Evolutionary conservation across 2,888 invertebrate genomes (phyloP), one percentile per base, ranked within the genome.

Genomic region (Rotaria magnacalcarata): DNA sequence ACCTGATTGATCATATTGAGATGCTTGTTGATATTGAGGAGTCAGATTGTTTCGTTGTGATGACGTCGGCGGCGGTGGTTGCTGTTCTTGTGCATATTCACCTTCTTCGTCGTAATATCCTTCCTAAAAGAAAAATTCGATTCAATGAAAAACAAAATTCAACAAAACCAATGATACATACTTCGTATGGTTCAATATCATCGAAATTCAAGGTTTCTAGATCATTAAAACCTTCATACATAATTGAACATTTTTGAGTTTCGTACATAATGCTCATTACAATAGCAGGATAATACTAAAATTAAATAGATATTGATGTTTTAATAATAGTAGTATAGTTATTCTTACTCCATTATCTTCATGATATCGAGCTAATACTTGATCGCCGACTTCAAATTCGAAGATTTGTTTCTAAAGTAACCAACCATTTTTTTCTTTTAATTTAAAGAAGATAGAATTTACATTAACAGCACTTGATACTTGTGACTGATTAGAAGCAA

Each of bases 281-380:
- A 47, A 75, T 24, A 41, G 75, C 75, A 21, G 75, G 75, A 75
- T 75, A 75, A 24, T 75, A 75, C 75, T 75, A 75, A 41, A 43
- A 43, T 74, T 16, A 1, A 4, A 16, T 14, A 74, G 7, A 10
- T 11, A 67, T 34, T 34, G 14, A 67, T 34, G 67, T 16, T 27
- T 67, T 67, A 16, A 11, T 43, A 43, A 10, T 7, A 43, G 24
- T 43, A 41, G n/a, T 21, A n/a, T 19, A 27, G 11, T 27, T 34
- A 67, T 21, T 43, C 19, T 43, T 47, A 75, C 75, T 75, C 43
- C 47, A 47, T 75, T 75, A 75, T 75, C 75, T 75, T 75, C 75
- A 75, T 75, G 5, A 5, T 24, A 75, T 43, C 75, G 75, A 75
- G 47, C 75, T 24, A 43, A 41, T 43, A 75, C 47, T 43, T 47